A percentile compares a stretch with the other conserved stretches of the same genome.
Evolutionary conservation across 2,888 invertebrate genomes (phyloP).

Genomic region (Heliconius cydno): DNA sequence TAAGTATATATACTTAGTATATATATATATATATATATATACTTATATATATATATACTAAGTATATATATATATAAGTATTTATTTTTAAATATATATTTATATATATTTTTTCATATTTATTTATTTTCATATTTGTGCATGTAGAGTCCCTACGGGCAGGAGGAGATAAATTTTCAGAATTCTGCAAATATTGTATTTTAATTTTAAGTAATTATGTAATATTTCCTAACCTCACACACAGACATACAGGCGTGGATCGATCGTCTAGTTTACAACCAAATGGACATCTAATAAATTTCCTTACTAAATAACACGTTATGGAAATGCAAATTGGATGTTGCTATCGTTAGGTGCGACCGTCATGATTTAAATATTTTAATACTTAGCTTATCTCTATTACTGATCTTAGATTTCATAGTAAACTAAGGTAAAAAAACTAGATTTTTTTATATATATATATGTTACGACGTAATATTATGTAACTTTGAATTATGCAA

Average conservation of each 20-base stretch:
- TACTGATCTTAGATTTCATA: background rate
- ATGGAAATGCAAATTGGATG: background rate
- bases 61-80: too few relatives aligned
- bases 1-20: too few relatives aligned
- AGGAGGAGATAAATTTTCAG: too few relatives aligned
- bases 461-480: background rate
- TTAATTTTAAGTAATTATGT: too few relatives aligned
- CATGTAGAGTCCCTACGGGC: too few relatives aligned
- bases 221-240: too few relatives aligned
- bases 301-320: constrained; percentile 1
- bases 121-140: background rate
- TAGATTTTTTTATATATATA: too few relatives aligned
- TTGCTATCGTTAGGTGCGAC: background rate
- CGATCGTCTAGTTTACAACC: background rate
- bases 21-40: too few relatives aligned
- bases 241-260: background rate
- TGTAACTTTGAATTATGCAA: constrained; percentile 12
- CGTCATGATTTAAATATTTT: constrained; percentile 14
- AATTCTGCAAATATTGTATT: too few relatives aligned
- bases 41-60: too few relatives aligned
- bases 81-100: background rate
- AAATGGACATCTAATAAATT: background rate
- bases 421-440: too few relatives aligned
- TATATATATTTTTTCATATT: too few relatives aligned
- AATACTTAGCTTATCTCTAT: constrained; percentile 12